These are phyloP conservation scores for Adela reaumurella DNA, from an alignment of 2,888 invertebrate species.

Conservation along the genomic window DNA sequence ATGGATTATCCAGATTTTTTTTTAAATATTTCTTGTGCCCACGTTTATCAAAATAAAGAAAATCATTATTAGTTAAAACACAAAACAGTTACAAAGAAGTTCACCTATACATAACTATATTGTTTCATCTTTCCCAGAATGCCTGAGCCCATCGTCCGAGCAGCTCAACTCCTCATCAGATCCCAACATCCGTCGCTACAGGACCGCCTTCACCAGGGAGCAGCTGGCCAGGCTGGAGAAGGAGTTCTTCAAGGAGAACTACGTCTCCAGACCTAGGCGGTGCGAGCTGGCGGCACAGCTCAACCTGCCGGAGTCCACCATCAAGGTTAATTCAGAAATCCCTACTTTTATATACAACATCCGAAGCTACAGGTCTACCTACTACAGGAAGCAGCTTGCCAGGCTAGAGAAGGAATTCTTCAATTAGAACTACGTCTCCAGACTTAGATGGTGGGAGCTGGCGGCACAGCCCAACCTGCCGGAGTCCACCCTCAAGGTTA, in stretches of 20 bases:
- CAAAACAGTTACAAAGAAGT: not conserved
- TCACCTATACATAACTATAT: not conserved
- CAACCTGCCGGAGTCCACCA: slow-evolving; percentile 93
- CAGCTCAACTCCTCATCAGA: slow-evolving; percentile 42
- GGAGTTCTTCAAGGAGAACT: slow-evolving; percentile 96
- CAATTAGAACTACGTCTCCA: slow-evolving; percentile 95
- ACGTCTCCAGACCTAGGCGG: slow-evolving; percentile 91
- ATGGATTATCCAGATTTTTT: not conserved
- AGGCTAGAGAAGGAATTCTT: slow-evolving; percentile 94
- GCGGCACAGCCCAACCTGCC: slow-evolving; percentile 90
- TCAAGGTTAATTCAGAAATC: slow-evolving; percentile 91
- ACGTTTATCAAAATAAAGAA: not conserved
- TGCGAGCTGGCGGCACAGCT: slow-evolving; percentile 93
- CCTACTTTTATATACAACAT: too few relatives aligned
- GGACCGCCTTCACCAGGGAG: slow-evolving; percentile 96
- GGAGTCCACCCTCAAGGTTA: slow-evolving; percentile 97
- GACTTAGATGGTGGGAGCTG: slow-evolving; percentile 91
- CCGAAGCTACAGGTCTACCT: slow-evolving; percentile 93
- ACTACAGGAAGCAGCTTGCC: slow-evolving; percentile 89
- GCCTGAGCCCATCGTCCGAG: slow-evolving; percentile 45
- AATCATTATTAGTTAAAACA: not conserved
- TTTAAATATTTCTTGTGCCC: too few relatives aligned
- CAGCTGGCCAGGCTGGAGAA: slow-evolving; percentile 89
- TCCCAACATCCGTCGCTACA: slow-evolving; percentile 71
- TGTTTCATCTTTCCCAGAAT: slow-evolving; percentile 27